Base-by-base conservation (phyloP, 2,113 vertebrate species). In the Rhagologus leucostigma region DNA sequence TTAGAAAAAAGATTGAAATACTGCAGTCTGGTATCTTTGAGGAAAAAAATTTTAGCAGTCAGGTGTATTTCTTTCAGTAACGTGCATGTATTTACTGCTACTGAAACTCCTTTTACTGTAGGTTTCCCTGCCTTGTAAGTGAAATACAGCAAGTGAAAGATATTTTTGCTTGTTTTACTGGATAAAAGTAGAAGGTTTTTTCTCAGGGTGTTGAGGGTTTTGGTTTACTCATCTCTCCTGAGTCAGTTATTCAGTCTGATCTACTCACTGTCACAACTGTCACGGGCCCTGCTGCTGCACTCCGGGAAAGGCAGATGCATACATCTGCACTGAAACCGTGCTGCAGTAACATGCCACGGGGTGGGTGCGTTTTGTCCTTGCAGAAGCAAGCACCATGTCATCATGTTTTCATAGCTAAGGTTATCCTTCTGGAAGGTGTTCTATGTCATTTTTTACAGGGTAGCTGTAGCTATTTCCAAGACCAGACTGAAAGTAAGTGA, bases 41-140 rank as follows among this genome's bases (percentile, higher is more conserved):
- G 19, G 8, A 39, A 50, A 7, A 73, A 64, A 70, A 55, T 24
- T 18, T 64, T 44, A 76, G 13, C 47, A 68, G 21, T 52, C 29
- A 37, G 22, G 26, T 42, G 13, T 41, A 46, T 55, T 84, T 50
- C 5, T 2, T 74, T 84, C 35, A 78, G 65, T 64, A 39, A 42
- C 8, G 10, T 30, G 18, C 13, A 22, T 22, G 24, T 26, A 71
- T 87, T 87, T 84, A 52, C 30, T 90, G 46, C 53, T 79, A 14
- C 33, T 67, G 33, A 77, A 64, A 44, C 23, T 1, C 0, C 0
- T 5, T 16, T 15, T 22, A 65, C 62, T 9, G 9, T 29, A 71
- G 15, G 7, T 87, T 82, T 64, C 16, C 20, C 29, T 87, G 11
- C 4, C 11, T 78, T 78, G 33, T 14, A 47, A 82, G 35, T 32